Base-by-base conservation (phyloP, 2,888 invertebrate species). In the Drosophila robusta region DNA sequence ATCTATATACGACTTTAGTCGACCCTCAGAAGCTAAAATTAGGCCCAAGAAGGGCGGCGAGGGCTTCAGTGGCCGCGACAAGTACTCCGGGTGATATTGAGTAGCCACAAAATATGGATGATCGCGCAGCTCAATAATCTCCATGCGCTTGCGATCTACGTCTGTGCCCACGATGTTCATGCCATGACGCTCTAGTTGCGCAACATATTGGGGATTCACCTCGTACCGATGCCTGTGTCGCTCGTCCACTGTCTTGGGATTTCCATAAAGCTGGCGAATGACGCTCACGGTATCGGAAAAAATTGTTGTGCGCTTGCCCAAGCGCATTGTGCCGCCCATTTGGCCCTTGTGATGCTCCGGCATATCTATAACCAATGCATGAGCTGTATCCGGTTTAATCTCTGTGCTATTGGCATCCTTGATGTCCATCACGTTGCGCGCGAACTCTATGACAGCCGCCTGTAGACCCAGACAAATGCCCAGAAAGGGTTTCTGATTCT, bases 401-500 rank as follows among this genome's bases (percentile, higher is more conserved):
- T 99, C 99, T 0, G 97, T 96, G 3, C 96, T 96, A 87, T 98
- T 96, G 0, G 99, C 98, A 73, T 95, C 95, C 54, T 94, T 93
- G 61, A 96, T 92, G 0, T 94, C 94, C 0, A 98, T 92, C 0
- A 96, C 96, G 91, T 98, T 98, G 55, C 98, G 94, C 0, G 98
- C 95, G 91, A 96, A 99, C 93, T 99, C 99, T 83, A 99, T 96
- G 4, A 98, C 98, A 8, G 98, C 97, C 22, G 98, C 97, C 93
- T 99, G 99, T 70, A 99, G 94, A 5, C 99, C 99, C n/a, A 99
- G 94, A 90, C 99, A 99, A 78, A 99, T 97, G 0, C 99, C 99
- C 16, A 99, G 93, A 92, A 96, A 97, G 0, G 99, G 99, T 90
- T 96, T 97, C 49, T 96, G 95, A 51, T 96, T 98, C 86, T 95